A percentile compares a stretch with the other conserved stretches of the same genome.
phyloP scores from a whole-genome alignment of 2,113 vertebrate species.

The Podiceps cristatus region DNA sequence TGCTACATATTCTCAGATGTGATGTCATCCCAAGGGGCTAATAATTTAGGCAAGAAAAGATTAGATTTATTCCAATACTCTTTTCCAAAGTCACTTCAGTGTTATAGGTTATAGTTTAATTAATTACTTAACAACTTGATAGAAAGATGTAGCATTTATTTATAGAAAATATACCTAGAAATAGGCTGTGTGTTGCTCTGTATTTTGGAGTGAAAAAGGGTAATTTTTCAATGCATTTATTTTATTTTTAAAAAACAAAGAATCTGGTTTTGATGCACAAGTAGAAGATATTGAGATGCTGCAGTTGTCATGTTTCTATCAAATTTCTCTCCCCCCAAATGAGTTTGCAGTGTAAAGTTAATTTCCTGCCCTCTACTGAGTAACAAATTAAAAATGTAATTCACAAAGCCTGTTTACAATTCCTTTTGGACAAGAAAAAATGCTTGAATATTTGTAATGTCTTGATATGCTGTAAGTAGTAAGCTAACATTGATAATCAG shows the following conservation, averaged over 20 bases:
- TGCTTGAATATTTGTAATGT: background rate
- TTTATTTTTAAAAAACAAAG: background rate
- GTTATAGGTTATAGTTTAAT: background rate
- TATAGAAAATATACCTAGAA: background rate
- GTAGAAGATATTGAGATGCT: background rate
- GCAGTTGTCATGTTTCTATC: background rate
- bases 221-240: background rate
- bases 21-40: background rate
- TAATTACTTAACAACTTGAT: background rate
- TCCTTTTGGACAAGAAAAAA: background rate
- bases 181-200: background rate
- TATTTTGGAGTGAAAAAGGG: background rate
- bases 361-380: background rate
- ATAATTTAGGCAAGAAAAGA: background rate
- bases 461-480: background rate
- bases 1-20: background rate
- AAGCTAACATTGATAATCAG: background rate
- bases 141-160: background rate
- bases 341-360: background rate
- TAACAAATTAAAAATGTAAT: background rate
- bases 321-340: background rate
- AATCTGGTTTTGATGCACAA: background rate
- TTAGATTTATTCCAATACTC: background rate
- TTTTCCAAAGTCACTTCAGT: background rate
- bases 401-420: background rate